Conservation (phyloP, 2,113 vertebrate genomes). For the Nothocercus nigrocapillus region DNA sequence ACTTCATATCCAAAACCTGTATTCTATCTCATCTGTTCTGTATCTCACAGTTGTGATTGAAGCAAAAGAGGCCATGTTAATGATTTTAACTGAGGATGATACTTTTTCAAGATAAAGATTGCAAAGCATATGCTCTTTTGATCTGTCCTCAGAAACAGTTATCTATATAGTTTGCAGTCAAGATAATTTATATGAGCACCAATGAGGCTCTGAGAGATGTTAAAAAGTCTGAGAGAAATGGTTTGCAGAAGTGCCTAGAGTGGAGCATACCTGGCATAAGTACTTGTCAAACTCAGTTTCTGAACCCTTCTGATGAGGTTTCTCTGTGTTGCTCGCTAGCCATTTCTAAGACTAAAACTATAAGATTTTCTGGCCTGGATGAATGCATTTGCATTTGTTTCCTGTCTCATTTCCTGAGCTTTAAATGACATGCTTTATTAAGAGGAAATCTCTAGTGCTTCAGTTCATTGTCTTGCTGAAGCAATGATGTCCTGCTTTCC, state of each 20-base stretch:
- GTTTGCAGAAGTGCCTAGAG: neutral
- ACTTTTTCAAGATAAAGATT: conserved; percentile 62
- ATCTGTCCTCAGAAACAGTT: conserved; percentile 33
- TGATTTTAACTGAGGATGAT: conserved; percentile 65
- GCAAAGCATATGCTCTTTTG: conserved; percentile 35
- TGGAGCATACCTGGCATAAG: neutral
- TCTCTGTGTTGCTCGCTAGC: neutral
- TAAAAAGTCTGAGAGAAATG: neutral
- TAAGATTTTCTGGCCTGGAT: neutral
- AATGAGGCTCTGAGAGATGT: neutral
- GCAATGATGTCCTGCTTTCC: neutral
- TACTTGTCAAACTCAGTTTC: neutral
- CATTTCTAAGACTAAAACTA: neutral
- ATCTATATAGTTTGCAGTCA: conserved; percentile 38
- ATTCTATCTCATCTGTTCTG: conserved; percentile 1
- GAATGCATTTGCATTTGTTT: neutral
- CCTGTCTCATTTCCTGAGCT: neutral
- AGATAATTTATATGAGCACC: conserved; percentile 51
- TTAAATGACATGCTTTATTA: neutral
- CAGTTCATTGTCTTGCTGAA: neutral
- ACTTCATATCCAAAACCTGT: conserved; percentile 5
- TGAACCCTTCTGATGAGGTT: neutral
- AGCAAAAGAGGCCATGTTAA: conserved; percentile 34
- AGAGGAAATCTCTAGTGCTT: neutral
- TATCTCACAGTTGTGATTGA: conserved; percentile 51